Base-by-base conservation (phyloP, 2,888 invertebrate genomes). In the Cordilura impudica region DNA sequence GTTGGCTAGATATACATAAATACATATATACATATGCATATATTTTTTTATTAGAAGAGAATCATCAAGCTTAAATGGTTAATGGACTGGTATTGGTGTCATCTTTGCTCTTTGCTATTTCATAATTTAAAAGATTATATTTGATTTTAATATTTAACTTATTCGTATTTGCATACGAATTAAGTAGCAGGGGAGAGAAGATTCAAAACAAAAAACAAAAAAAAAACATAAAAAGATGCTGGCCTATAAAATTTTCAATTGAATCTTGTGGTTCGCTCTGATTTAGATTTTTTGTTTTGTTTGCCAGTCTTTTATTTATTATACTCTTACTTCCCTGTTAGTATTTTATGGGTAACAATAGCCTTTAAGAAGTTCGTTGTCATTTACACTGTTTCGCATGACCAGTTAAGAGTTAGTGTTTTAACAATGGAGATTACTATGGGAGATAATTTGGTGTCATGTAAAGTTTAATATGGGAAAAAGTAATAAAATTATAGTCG, bases 351-450 rank as follows among this genome's bases (percentile, higher is more conserved):
- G 35, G 35, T n/a, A 39, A 39, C 35, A 39, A 39, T 39, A 39
- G 35, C 35, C 35, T 39, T 39, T 39, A 45, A 29, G n/a, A 29
- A 2, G 61, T 43, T 10, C 18, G 21, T 61, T 61, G 43, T 3
- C 61, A 45, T 61, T 23, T 45, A 45, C 61, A 61, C 61, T 61
- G 61, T 47, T 61, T 61, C 45, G 26, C 3, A 26, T n/a, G n/a
- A n/a, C n/a, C n/a, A n/a, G n/a, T n/a, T n/a, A n/a, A n/a, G n/a
- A n/a, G n/a, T n/a, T n/a, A n/a, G n/a, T n/a, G n/a, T n/a, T n/a
- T n/a, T n/a, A n/a, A n/a, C n/a, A n/a, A n/a, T n/a, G n/a, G n/a
- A n/a, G n/a, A n/a, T n/a, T n/a, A n/a, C n/a, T n/a, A n/a, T n/a
- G n/a, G n/a, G n/a, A n/a, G n/a, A n/a, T n/a, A n/a, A n/a, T n/a